Percentiles rank a stretch among this genome's conserved stretches.
phyloP scores from a whole-genome alignment of 1,140 invertebrate species.

The Diuraphis noxia region DNA sequence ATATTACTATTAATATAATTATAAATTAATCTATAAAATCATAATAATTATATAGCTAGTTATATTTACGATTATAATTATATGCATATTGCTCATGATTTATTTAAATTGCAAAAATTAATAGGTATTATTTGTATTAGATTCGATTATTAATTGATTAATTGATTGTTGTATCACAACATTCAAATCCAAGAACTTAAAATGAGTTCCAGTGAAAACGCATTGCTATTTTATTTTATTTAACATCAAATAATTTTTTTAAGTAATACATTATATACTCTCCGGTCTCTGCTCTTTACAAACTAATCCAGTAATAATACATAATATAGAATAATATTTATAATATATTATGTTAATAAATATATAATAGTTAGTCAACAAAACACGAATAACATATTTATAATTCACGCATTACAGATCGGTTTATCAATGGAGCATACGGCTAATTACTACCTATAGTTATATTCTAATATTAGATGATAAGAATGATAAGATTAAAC shows the following conservation, averaged over 20 bases:
- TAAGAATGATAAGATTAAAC: conserved; percentile 45
- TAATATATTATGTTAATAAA: not conserved
- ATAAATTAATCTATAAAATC: too few relatives aligned
- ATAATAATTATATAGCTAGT: too few relatives aligned
- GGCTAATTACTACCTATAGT: not conserved
- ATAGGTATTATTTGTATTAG: not conserved
- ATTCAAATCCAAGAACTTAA: not conserved
- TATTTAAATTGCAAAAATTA: not conserved
- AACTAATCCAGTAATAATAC: too few relatives aligned
- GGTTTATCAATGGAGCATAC: conserved; percentile 9
- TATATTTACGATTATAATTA: too few relatives aligned
- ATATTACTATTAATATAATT: too few relatives aligned
- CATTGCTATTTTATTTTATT: not conserved
- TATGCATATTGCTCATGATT: not conserved
- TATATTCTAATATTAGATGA: conserved; percentile 24
- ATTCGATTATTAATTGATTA: too few relatives aligned
- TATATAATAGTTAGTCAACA: not conserved
- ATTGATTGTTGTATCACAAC: not conserved
- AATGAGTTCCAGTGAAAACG: not conserved
- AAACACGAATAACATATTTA: conserved; percentile 4
- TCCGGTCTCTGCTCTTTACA: not conserved
- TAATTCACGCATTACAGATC: not conserved
- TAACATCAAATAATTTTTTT: not conserved
- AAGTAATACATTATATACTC: not conserved
- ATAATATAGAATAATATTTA: not conserved